Evolutionary conservation across 2,113 vertebrate species (phyloP).

Genomic region (Phaethornis superciliosus): DNA sequence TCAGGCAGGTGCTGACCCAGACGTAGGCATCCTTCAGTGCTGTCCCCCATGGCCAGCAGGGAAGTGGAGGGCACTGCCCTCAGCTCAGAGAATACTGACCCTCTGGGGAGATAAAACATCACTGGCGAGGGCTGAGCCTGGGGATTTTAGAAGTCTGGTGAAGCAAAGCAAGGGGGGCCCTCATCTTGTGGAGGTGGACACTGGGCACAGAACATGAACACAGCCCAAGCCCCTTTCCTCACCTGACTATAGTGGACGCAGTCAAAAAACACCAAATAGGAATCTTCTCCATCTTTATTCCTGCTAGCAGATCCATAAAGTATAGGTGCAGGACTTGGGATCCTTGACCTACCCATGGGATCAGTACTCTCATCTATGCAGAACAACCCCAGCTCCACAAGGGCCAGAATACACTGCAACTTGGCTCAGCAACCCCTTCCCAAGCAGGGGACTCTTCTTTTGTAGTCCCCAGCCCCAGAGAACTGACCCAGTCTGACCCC

Average conservation of each 20-base stretch:
- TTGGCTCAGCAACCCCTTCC: neutral
- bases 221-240: neutral
- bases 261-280: neutral
- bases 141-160: neutral
- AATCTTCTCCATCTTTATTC: neutral
- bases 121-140: neutral
- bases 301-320: neutral
- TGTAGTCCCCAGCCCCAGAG: neutral
- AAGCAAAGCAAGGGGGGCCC: neutral
- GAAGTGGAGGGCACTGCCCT: neutral
- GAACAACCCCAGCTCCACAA: accelerated
- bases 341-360: neutral
- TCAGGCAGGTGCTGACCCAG: accelerated
- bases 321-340: neutral
- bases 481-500: neutral
- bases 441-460: neutral
- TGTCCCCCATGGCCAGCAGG: accelerated
- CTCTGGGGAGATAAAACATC: neutral
- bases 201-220: neutral
- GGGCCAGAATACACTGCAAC: accelerated
- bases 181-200: neutral
- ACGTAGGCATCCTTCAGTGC: neutral
- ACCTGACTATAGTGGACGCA: neutral
- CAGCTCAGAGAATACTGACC: neutral
- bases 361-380: neutral